Evolutionary conservation across 2,113 vertebrate species (phyloP), one percentile per base, ranked within the genome.

Genomic region (Hemibagrus wyckioides): DNA sequence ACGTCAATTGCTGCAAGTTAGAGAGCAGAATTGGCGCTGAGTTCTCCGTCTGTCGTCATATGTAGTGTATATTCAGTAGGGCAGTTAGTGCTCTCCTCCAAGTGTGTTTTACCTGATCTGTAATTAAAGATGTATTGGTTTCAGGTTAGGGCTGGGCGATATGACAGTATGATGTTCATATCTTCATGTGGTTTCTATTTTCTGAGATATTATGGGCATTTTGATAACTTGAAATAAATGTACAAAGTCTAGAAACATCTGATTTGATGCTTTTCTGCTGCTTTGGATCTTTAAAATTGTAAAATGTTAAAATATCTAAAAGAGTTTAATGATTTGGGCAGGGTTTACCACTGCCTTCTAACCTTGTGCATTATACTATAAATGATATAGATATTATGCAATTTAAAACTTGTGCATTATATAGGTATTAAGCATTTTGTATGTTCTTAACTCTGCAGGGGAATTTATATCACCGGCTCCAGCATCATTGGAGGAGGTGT

Each of bases 401-500:
- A 4, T 59, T 1, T 67, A 33, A 33, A 67, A 15, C 30, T 19
- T 21, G 0, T 21, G 0, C 2, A 19, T 71, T 17, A 39, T 71
- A 39, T 39, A 39, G 9, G 36, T 44, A 44, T 44, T 75, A 54
- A 79, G 48, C 15, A 8, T 79, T 15, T 52, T 30, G n/a, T 36
- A 11, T 56, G 4, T 80, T 44, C 56, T 73, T 13, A 30, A 9
- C 6, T 88, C 89, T 86, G 17, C 90, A 99, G 98, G 98, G 98
- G 98, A 13, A 99, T 99, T 94, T 99, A 98, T 92, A 97, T 99
- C 92, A 99, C 98, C 0, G 98, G 98, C 30, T 99, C 98, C 81
- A 99, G 97, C 93, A 99, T 99, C 92, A 96, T 99, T 41, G 98
- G 98, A 6, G 98, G 98, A 82, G 98, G 98, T 88, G 98, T 99